These are phyloP conservation scores for Eulemur macaco DNA, from an alignment of 2,113 vertebrate species.

Conservation along the genomic window DNA sequence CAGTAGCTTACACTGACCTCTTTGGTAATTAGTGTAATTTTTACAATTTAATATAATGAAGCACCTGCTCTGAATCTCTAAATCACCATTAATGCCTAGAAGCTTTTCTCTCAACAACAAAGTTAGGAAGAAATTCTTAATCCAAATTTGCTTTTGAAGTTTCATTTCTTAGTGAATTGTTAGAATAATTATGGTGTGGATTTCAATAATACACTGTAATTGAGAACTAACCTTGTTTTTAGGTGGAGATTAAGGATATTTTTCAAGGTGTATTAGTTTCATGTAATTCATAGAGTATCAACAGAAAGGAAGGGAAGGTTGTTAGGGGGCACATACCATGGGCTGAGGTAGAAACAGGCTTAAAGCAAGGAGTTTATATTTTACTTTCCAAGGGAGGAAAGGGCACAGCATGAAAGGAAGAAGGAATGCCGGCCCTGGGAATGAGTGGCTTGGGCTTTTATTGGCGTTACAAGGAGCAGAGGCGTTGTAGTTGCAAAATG, in stretches of 20 bases:
- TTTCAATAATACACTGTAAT: neutral
- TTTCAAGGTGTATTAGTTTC: neutral
- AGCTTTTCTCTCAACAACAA: slow-evolving; percentile 50
- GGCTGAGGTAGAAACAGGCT: too few species aligned
- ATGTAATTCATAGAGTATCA: neutral
- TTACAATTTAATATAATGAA: slow-evolving; percentile 63
- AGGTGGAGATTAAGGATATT: neutral
- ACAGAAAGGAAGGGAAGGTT: neutral
- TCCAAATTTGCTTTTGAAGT: slow-evolving; percentile 9
- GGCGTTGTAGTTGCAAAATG: too few species aligned
- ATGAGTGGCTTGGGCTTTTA: too few species aligned
- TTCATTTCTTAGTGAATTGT: neutral
- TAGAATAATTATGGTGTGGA: neutral
- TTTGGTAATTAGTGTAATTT: slow-evolving; percentile 70
- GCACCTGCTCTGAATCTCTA: slow-evolving; percentile 66
- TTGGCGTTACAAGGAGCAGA: too few species aligned
- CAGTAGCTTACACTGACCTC: slow-evolving; percentile 52
- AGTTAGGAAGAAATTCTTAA: neutral
- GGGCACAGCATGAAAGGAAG: too few species aligned
- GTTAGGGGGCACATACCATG: too few species aligned
- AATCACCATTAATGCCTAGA: slow-evolving; percentile 45
- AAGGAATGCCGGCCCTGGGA: too few species aligned
- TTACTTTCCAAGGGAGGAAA: too few species aligned
- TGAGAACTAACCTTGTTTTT: neutral
- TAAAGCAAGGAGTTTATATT: too few species aligned